Base-by-base conservation (phyloP, 2,113 vertebrate species). In the Cavia porcellus region DNA sequence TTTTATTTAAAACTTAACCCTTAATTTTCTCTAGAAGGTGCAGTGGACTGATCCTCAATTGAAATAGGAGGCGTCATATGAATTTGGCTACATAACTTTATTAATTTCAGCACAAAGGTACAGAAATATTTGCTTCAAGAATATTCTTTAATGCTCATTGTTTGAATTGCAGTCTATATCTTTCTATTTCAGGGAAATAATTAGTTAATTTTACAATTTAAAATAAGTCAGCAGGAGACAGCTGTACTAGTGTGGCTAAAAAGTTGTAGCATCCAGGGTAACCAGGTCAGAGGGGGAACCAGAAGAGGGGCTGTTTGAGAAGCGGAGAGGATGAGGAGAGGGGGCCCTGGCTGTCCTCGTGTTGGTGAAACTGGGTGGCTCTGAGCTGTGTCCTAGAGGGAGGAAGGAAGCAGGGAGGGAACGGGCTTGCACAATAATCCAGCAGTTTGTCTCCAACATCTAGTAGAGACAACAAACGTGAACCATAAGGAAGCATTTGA, bases 171-270 rank as follows among this genome's bases (percentile, higher is more conserved):
- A n/a, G 47, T 74, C 61, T 64, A 8, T 85, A 30, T 64, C 9
- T 8, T 45, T 84, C 55, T 80, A 91, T 89, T 81, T 89, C 86
- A 92, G 77, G 30, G 57, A 93, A 80, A 83, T 30, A 11, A 30
- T 25, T 20, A 96, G 28, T 66, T 82, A 24, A 38, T 96, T 75
- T 12, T 6, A 62, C 45, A 77, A 66, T 30, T 86, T 90, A 72
- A 82, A 77, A 75, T 88, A 86, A 45, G 24, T 95, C 19, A 84
- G 10, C 35, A 13, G 22, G 17, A 86, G 75, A 81, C 45, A 61
- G 38, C 24, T 79, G 92, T 93, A 74, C 1, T 82, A n/a, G 55
- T 59, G 77, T 45, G 50, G 22, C 61, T 82, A 62, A 86, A 35
- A 5, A 50, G 84, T 80, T 84, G 22, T n/a, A 57, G 55, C 25